Evolutionary conservation across 2,888 invertebrate genomes (phyloP).

Genomic region (Stenodera caucasica): DNA sequence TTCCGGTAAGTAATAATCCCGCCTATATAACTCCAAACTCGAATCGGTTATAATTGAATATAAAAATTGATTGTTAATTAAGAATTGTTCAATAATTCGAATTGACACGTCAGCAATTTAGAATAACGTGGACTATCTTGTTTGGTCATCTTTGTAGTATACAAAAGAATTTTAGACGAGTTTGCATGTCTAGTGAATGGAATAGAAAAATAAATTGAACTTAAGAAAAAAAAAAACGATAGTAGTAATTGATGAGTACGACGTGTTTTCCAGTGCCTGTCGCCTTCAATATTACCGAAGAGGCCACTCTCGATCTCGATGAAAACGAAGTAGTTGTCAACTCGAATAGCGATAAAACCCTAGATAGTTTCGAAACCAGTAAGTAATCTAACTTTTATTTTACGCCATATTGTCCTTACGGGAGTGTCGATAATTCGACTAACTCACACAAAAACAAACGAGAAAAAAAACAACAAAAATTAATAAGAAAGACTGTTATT

Average conservation of each 20-base stretch:
- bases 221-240: neutral
- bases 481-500: constrained; percentile 12
- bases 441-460: no score
- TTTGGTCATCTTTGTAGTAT: constrained; percentile 32
- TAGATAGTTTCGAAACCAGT: constrained; percentile 63
- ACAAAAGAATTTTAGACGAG: constrained; percentile 31
- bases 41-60: no score
- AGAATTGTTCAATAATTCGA: neutral
- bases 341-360: constrained; percentile 58
- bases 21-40: no score
- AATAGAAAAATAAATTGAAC: constrained; percentile 20
- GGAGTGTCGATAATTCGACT: no score
- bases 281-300: constrained; percentile 59
- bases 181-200: constrained; percentile 21
- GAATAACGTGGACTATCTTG: constrained; percentile 41
- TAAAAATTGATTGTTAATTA: no score
- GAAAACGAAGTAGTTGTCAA: constrained; percentile 60
- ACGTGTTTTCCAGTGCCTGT: constrained; percentile 45
- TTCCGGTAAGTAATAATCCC: constrained; percentile 56
- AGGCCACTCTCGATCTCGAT: constrained; percentile 56
- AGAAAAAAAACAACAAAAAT: no score
- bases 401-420: neutral
- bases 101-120: neutral
- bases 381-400: constrained; percentile 41
- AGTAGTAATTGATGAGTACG: constrained; percentile 11